Percentiles rank a stretch among this genome's conserved stretches.
phyloP scores from a whole-genome alignment of 2,797 vertebrate species.

The Anniella stebbinsi region DNA sequence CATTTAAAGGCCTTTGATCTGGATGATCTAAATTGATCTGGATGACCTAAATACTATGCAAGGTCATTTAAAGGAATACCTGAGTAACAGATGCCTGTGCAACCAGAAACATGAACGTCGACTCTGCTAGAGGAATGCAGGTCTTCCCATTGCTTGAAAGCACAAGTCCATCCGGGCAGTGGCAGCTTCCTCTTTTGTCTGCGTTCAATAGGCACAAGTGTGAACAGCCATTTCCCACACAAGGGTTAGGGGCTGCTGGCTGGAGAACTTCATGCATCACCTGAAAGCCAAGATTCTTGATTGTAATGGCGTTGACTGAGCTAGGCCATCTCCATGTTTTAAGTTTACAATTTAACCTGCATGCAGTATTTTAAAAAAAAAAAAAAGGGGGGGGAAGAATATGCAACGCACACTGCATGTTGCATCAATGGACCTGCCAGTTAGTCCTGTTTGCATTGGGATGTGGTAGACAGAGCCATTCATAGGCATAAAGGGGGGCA shows the following conservation, averaged over 20 bases:
- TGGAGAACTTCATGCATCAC: constrained; percentile 87
- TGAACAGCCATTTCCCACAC: constrained; percentile 81
- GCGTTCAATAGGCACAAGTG: constrained; percentile 88
- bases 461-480: not conserved
- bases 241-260: constrained; percentile 78
- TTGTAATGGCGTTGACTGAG: not conserved
- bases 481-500: no score
- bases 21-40: not conserved
- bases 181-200: constrained; percentile 79
- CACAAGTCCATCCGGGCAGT: constrained; percentile 81
- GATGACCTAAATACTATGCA: not conserved
- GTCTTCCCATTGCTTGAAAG: constrained; percentile 81
- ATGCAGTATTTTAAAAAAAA: not conserved
- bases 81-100: constrained; percentile 79
- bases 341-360: not conserved
- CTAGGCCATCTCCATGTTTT: not conserved
- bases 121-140: constrained; percentile 80
- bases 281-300: constrained; percentile 71
- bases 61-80: constrained; percentile 74
- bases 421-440: not conserved
- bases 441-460: not conserved
- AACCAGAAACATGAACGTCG: constrained; percentile 84
- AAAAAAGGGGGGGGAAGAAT: no score
- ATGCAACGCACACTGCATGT: not conserved
- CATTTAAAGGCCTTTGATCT: not conserved